phyloP scores from a whole-genome alignment of 2,888 invertebrate species.

The Protonemura montana region DNA sequence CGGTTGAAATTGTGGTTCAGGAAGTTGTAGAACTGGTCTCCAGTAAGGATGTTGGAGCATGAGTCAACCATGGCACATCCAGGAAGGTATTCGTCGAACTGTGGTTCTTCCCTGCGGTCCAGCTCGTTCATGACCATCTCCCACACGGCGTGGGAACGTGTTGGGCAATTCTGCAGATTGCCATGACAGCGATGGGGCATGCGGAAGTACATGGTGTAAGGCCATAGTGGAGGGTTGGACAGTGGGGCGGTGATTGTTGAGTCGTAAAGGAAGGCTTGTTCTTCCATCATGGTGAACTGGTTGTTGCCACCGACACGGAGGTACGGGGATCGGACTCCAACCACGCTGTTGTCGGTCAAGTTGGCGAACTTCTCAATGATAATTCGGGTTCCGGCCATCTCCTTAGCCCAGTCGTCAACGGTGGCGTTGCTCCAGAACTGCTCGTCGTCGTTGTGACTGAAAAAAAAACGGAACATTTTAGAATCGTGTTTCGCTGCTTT shows the following conservation, averaged over 20 bases:
- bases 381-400: conserved; percentile 93
- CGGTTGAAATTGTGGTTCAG: conserved; percentile 92
- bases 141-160: conserved; percentile 92
- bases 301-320: conserved; percentile 92
- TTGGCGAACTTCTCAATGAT: conserved; percentile 90
- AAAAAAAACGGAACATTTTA: conserved; percentile 51
- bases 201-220: conserved; percentile 97
- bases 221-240: conserved; percentile 93
- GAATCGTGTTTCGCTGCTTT: background rate
- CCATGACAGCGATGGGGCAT: conserved; percentile 95
- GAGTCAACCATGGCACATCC: conserved; percentile 96
- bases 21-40: conserved; percentile 94
- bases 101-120: conserved; percentile 89
- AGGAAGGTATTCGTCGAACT: conserved; percentile 86
- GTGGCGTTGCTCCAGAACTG: conserved; percentile 93
- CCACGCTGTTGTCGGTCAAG: conserved; percentile 88
- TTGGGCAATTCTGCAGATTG: conserved; percentile 89
- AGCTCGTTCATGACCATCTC: conserved; percentile 96
- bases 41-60: conserved; percentile 89
- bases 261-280: conserved; percentile 93
- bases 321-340: conserved; percentile 90
- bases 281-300: conserved; percentile 97
- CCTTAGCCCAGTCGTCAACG: conserved; percentile 92
- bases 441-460: conserved; percentile 88
- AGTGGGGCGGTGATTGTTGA: conserved; percentile 93